A percentile compares a stretch with the other conserved stretches of the same genome.
phyloP scores from a whole-genome alignment of 2,113 vertebrate species.

The Neoarius graeffei region DNA sequence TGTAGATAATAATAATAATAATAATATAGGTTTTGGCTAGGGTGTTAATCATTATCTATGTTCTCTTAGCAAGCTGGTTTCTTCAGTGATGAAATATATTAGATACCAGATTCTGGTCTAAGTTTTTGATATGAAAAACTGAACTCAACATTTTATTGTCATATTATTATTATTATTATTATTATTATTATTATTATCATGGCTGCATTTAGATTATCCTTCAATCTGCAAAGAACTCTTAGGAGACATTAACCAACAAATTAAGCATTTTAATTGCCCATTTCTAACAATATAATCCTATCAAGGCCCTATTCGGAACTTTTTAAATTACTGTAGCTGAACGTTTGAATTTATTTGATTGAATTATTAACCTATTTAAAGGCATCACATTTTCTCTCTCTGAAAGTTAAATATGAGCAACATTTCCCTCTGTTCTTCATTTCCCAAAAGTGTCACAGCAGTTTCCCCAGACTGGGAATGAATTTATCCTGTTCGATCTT shows the following conservation, averaged over 20 bases:
- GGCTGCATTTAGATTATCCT: neutral
- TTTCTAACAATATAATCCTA: neutral
- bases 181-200: too few relatives aligned
- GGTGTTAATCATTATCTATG: neutral
- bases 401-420: conserved; percentile 6
- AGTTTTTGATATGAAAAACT: too few relatives aligned
- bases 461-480: conserved; percentile 48
- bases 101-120: too few relatives aligned
- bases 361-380: conserved; percentile 15
- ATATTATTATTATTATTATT: neutral
- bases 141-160: too few relatives aligned
- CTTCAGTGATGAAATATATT: too few relatives aligned
- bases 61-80: neutral
- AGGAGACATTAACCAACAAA: neutral
- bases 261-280: neutral
- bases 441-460: conserved; percentile 51
- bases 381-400: conserved; percentile 3
- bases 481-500: conserved; percentile 69
- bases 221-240: neutral
- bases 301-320: conserved; percentile 7
- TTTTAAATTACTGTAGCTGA: neutral
- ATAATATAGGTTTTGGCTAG: neutral
- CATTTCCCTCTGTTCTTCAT: conserved; percentile 21
- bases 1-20: neutral
- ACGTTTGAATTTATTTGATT: conserved; percentile 2